phyloP scores from a whole-genome alignment of 2,113 vertebrate genomes.

The Corythoichthys haematopterus region DNA sequence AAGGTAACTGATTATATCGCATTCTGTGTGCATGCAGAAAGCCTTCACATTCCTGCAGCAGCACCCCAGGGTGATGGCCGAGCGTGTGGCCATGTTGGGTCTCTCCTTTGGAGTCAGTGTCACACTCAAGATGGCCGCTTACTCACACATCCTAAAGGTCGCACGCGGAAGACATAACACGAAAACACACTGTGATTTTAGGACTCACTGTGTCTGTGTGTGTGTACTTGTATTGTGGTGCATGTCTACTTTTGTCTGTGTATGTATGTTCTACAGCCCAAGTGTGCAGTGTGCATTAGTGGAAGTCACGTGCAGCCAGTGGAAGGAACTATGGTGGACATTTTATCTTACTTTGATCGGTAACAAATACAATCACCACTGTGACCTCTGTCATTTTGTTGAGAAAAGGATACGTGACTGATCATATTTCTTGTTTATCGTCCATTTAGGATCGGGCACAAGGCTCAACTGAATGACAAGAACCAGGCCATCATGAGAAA shows the following conservation, averaged over 20 bases:
- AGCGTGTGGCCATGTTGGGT: conserved; percentile 54
- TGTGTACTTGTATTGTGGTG: background rate
- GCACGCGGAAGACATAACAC: background rate
- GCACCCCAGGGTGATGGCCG: conserved; percentile 50
- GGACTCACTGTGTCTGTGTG: background rate
- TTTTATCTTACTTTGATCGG: background rate
- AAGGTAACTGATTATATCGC: background rate
- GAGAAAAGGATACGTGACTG: background rate
- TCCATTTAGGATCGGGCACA: conserved; percentile 42
- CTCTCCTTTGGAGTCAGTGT: conserved; percentile 42
- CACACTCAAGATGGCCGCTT: conserved; percentile 38
- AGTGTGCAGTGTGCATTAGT: conserved; percentile 42
- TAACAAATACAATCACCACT: background rate
- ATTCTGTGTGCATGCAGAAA: conserved; percentile 8
- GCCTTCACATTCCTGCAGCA: conserved; percentile 47
- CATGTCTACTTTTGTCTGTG: background rate
- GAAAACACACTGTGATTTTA: background rate
- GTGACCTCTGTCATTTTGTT: background rate
- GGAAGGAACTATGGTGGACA: conserved; percentile 3
- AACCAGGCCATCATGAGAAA: conserved; percentile 50
- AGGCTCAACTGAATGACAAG: conserved; percentile 46
- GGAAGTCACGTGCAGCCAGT: conserved; percentile 45
- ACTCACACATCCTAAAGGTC: conserved; percentile 46
- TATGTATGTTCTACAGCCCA: conserved; percentile 31
- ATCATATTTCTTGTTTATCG: background rate